Base-by-base conservation (phyloP, 2,113 vertebrate species). In the Megalops atlanticus region DNA sequence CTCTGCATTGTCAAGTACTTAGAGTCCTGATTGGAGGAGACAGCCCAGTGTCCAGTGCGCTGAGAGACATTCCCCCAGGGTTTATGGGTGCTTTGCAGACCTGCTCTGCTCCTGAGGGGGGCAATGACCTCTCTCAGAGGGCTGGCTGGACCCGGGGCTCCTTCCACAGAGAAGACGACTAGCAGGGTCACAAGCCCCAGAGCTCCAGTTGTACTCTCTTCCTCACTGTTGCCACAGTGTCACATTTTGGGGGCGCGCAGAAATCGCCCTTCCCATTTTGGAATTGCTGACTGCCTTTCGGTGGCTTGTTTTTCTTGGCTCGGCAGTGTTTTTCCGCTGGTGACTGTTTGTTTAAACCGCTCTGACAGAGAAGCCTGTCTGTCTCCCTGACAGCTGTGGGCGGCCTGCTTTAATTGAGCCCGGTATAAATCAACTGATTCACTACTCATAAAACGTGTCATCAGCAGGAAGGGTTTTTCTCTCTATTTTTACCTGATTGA, bases 371-470 rank as follows among this genome's bases (percentile, higher is more conserved):
- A 90, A 85, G 85, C 89, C 87, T 82, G 86, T 88, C 84, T 91
- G 87, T 90, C 41, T 80, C 74, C 78, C 88, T 89, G 89, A 88
- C 79, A 33, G 84, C 75, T 81, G 89, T 88, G 82, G 89, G 90
- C 82, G 86, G 81, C 74, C 36, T 31, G 21, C 45, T 36, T 40
- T 74, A 68, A 79, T 81, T 76, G 73, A 70, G 87, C 58, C 16
- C 84, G n/a, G 89, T 91, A 83, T 90, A 92, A 90, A 88, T 93
- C 90, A 90, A 84, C 86, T 86, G 86, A 88, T 93, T 95, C 91
- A 92, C 94, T 87, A 84, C 80, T 88, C 91, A 88, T 79, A 88
- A 92, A 92, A 87, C 87, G 87, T 82, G 45, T 92, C 94, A 92
- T 90, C 83, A 73, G 86, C 80, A 84, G 90, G 87, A 92, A 93